Evolutionary conservation across 2,113 vertebrate species (phyloP), one percentile per base, ranked within the genome.

Genomic region (Notarius lentiginosus): DNA sequence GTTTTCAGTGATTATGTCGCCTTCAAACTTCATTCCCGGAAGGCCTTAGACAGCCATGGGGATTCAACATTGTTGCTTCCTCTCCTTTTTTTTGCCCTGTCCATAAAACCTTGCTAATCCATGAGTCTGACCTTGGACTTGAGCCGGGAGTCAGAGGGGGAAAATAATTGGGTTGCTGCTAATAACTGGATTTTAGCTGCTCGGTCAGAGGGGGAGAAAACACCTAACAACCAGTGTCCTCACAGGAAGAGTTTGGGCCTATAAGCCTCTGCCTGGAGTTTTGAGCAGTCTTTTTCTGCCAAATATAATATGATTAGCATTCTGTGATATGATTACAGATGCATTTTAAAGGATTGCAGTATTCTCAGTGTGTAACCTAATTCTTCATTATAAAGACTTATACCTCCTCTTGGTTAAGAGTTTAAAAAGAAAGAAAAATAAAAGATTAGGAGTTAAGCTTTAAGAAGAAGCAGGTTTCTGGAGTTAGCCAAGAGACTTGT

Each of bases 101-200:
- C 90, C 75, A 90, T 94, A 95, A 95, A 88, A 95, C 93, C 93
- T 92, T 72, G 88, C 93, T 96, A 96, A 95, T 95, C 95, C 94
- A 92, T 90, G 91, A 94, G 93, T 92, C 93, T 93, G 94, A 95
- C 93, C 95, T 94, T 94, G 95, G 94, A 95, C 95, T 94, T 93
- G 88, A 94, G 92, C 92, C 77, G 88, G 91, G 91, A 93, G 91
- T 93, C 91, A 93, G 94, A 94, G 91, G 87, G 93, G 91, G 91
- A 93, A 93, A 93, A 94, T 96, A 95, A 95, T 95, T 95, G 94
- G 94, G 92, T 94, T 93, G 93, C 93, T 93, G 92, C 93, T 95
- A 94, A 95, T 95, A 95, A 96, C 95, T 95, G 95, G 95, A 95
- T 95, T 96, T 95, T 94, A 95, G 92, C 94, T 92, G 93, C 93